Conservation (phyloP, 2,113 vertebrate species). For the Baryphthengus martii region DNA sequence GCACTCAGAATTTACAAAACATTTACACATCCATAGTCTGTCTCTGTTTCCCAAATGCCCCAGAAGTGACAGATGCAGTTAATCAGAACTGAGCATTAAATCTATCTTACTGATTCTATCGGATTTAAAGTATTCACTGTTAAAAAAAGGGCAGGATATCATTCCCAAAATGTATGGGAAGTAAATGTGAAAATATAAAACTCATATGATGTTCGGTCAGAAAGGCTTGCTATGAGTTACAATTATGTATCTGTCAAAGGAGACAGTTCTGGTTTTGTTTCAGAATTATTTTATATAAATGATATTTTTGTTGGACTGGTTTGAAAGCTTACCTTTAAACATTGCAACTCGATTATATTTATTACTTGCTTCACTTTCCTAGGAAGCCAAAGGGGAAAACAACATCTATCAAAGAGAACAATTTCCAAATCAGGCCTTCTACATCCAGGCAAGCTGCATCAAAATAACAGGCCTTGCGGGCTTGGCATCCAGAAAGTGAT, state of each 20-base stretch:
- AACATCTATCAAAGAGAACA: conserved; percentile 22
- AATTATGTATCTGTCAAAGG: not conserved
- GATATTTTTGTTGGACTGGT: conserved; percentile 63
- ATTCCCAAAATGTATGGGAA: not conserved
- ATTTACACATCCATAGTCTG: not conserved
- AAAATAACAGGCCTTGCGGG: conserved; percentile 47
- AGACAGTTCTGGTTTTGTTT: not conserved
- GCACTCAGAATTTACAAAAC: not conserved
- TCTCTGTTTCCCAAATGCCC: not conserved
- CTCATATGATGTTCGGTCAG: not conserved
- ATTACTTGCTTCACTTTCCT: conserved; percentile 19
- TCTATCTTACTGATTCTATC: not conserved
- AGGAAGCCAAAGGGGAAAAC: conserved; percentile 28
- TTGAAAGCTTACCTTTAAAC: conserved; percentile 56
- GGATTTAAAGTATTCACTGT: not conserved
- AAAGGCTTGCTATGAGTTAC: not conserved
- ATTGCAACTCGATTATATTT: conserved; percentile 40
- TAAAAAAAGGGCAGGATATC: not conserved
- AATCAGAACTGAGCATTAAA: not conserved
- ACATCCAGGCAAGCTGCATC: conserved; percentile 23
- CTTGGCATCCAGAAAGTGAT: conserved; percentile 12
- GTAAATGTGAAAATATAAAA: not conserved
- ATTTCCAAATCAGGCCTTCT: conserved; percentile 16
- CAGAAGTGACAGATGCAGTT: not conserved
- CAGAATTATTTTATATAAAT: conserved; percentile 55